Evolutionary conservation across 2,113 vertebrate species (phyloP).

Genomic region (Centropus unirufus): DNA sequence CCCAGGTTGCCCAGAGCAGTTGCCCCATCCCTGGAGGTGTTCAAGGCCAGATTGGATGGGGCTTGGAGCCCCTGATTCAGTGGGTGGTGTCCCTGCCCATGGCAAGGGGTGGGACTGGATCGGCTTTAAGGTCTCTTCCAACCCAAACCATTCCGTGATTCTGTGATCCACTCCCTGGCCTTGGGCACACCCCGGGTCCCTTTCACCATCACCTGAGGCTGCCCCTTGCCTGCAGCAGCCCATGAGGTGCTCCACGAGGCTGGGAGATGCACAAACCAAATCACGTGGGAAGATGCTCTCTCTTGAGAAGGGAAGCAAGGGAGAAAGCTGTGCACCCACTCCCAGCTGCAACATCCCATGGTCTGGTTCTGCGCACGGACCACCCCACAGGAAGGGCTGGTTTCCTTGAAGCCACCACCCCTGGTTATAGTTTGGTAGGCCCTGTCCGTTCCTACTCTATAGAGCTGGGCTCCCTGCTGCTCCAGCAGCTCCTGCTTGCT

Average conservation of each 20-base stretch:
- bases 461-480: slow-evolving; percentile 26
- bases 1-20: too few relatives aligned
- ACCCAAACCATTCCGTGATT: too few relatives aligned
- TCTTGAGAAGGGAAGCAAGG: not conserved
- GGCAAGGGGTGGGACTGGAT: too few relatives aligned
- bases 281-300: not conserved
- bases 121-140: too few relatives aligned
- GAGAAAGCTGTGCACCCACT: not conserved
- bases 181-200: too few relatives aligned
- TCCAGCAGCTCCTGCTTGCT: slow-evolving; percentile 32
- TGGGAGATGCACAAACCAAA: not conserved
- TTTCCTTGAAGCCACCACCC: not conserved
- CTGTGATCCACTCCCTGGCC: too few relatives aligned
- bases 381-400: not conserved
- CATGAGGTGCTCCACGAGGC: not conserved
- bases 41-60: too few relatives aligned
- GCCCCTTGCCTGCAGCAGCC: not conserved
- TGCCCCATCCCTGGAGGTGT: too few relatives aligned
- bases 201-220: too few relatives aligned
- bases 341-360: not conserved
- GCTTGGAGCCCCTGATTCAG: too few relatives aligned
- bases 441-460: not conserved
- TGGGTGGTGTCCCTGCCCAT: too few relatives aligned
- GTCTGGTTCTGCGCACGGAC: not conserved
- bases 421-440: not conserved